Evolutionary conservation across 2,797 vertebrate species (phyloP).

Genomic region (Alca torda): DNA sequence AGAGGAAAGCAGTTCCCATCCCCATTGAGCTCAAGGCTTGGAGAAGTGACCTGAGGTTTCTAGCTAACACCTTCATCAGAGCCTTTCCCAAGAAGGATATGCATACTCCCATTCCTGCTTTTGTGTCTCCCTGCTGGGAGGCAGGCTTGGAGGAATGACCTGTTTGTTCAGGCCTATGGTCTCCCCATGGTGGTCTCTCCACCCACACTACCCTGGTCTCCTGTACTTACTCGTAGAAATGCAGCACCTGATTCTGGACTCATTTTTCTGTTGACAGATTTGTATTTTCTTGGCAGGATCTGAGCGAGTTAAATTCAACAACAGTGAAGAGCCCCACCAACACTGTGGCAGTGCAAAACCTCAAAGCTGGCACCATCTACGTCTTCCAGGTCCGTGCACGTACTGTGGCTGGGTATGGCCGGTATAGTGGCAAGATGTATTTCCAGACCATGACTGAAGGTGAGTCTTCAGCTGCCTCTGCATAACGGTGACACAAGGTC

Average conservation of each 20-base stretch:
- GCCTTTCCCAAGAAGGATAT: background rate
- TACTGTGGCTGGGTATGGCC: constrained; percentile 94
- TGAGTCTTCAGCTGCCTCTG: constrained; percentile 67
- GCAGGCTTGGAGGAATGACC: background rate
- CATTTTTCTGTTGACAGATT: background rate
- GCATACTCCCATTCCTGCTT: background rate
- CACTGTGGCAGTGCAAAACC: constrained; percentile 85
- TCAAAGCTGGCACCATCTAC: constrained; percentile 92
- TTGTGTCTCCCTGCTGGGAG: background rate
- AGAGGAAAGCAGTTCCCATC: background rate
- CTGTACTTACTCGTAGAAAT: background rate
- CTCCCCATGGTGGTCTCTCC: background rate
- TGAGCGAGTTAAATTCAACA: constrained; percentile 90
- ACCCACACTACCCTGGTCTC: background rate
- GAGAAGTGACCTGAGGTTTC: background rate
- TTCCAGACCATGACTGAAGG: constrained; percentile 98
- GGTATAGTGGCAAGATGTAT: constrained; percentile 97
- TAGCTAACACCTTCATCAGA: background rate
- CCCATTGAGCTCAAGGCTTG: background rate
- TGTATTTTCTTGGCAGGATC: constrained; percentile 79
- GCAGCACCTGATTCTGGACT: rapidly evolving
- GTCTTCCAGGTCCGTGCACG: constrained; percentile 96
- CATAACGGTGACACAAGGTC: background rate
- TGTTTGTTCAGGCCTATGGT: background rate
- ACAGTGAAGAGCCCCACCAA: constrained; percentile 91